These are phyloP conservation scores for Megaceryle torquata DNA, from an alignment of 2,113 vertebrate genomes.

Conservation along the genomic window DNA sequence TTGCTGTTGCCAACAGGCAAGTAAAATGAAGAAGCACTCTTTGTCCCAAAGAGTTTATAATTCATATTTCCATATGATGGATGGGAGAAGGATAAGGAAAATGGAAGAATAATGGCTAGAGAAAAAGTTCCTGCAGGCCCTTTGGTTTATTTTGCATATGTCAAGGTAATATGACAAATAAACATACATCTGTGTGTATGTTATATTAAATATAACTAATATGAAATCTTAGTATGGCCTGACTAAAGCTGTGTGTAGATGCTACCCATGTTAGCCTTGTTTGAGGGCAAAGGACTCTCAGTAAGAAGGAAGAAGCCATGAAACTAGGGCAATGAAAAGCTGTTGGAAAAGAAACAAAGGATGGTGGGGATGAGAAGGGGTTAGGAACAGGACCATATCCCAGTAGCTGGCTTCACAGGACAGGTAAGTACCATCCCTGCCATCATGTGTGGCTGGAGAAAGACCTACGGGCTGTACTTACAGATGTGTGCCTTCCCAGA, in stretches of 20 bases:
- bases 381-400: neutral
- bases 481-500: accelerated
- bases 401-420: neutral
- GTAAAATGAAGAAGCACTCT: neutral
- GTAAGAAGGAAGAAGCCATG: neutral
- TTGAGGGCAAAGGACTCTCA: neutral
- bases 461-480: accelerated
- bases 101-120: neutral
- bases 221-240: neutral
- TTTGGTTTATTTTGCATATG: neutral
- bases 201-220: neutral
- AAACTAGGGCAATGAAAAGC: neutral
- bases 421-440: neutral
- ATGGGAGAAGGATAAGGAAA: neutral
- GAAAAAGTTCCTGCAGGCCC: neutral
- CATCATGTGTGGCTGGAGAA: neutral
- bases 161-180: neutral
- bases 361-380: neutral
- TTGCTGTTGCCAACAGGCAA: neutral
- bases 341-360: neutral
- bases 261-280: neutral
- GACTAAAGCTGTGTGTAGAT: neutral
- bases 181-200: neutral
- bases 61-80: neutral
- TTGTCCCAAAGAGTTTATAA: neutral